Percentiles rank a stretch among this genome's conserved stretches.
These are phyloP conservation scores for Branchinecta lynchi DNA, from an alignment of 1,140 invertebrate genomes.

Conservation along the genomic window DNA sequence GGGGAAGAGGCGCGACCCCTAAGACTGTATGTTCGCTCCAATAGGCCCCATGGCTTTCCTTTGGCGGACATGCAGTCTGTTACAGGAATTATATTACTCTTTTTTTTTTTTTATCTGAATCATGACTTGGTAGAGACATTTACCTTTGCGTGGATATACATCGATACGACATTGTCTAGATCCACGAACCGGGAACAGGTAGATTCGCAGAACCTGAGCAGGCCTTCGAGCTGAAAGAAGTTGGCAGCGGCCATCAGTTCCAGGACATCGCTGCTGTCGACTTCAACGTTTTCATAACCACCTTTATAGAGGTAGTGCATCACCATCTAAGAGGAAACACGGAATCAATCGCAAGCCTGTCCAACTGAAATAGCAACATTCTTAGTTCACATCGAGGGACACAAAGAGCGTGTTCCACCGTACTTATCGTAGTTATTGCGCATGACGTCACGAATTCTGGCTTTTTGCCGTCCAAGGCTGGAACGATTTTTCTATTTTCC, in stretches of 20 bases:
- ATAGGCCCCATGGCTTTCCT: too few species aligned
- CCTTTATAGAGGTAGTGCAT: conserved; percentile 87
- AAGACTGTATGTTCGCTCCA: conserved; percentile 2
- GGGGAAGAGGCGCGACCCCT: not conserved
- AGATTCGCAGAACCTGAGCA: conserved; percentile 67
- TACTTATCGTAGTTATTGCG: too few species aligned
- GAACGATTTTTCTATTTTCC: too few species aligned
- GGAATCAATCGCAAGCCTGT: conserved; percentile 18
- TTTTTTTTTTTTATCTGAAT: too few species aligned
- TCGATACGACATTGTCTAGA: conserved; percentile 73
- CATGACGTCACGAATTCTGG: too few species aligned
- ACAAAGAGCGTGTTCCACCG: too few species aligned
- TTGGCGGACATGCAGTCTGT: too few species aligned
- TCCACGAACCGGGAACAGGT: conserved; percentile 66
- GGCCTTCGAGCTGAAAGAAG: conserved; percentile 73
- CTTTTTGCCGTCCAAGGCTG: too few species aligned
- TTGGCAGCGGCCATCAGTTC: conserved; percentile 80
- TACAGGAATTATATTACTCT: too few species aligned
- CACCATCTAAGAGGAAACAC: conserved; percentile 48
- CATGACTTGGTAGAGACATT: not conserved
- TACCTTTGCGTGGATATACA: conserved; percentile 85
- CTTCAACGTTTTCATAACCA: conserved; percentile 50
- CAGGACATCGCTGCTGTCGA: conserved; percentile 59
- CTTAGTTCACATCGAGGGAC: conserved; percentile 12
- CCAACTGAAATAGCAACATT: conserved; percentile 11